phyloP scores from a whole-genome alignment of 2,797 vertebrate species.

The Chelidonichthys spinosus region DNA sequence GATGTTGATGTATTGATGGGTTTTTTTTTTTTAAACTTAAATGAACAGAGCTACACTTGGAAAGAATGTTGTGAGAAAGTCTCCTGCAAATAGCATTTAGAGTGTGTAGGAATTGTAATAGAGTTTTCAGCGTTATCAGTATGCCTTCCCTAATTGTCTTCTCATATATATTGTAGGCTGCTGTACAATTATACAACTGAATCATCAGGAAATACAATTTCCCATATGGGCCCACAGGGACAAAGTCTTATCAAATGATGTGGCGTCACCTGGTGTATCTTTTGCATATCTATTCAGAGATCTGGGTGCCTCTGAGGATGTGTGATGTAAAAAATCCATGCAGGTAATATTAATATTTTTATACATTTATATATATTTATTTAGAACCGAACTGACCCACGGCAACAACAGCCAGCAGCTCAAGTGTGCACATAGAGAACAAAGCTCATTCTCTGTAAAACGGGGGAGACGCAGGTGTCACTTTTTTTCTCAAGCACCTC shows the following conservation, averaged over 20 bases:
- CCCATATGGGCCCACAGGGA: background rate
- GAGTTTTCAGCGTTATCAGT: slow-evolving; percentile 6
- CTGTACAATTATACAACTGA: slow-evolving; percentile 28
- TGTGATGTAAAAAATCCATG: slow-evolving; percentile 22
- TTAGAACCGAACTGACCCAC: slow-evolving; percentile 11
- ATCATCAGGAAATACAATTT: slow-evolving; percentile 40
- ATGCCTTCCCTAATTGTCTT: slow-evolving; percentile 20
- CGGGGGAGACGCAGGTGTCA: slow-evolving; percentile 12
- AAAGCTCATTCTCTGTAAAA: background rate
- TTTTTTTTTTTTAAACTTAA: background rate
- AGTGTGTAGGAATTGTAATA: slow-evolving; percentile 11
- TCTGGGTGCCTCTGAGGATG: slow-evolving; percentile 1
- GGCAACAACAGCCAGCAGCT: background rate
- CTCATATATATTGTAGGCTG: slow-evolving; percentile 15
- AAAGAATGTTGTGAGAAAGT: background rate
- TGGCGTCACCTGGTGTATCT: slow-evolving; percentile 15
- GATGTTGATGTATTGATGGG: background rate
- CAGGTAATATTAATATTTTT: background rate
- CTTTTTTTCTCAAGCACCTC: slow-evolving; percentile 4
- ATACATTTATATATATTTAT: background rate
- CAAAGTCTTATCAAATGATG: slow-evolving; percentile 13
- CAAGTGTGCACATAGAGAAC: background rate
- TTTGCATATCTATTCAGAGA: slow-evolving; percentile 17
- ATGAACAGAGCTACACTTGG: background rate
- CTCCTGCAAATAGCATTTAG: background rate